Evolutionary conservation across 2,888 invertebrate genomes (phyloP).

Genomic region (Amorpha juglandis): DNA sequence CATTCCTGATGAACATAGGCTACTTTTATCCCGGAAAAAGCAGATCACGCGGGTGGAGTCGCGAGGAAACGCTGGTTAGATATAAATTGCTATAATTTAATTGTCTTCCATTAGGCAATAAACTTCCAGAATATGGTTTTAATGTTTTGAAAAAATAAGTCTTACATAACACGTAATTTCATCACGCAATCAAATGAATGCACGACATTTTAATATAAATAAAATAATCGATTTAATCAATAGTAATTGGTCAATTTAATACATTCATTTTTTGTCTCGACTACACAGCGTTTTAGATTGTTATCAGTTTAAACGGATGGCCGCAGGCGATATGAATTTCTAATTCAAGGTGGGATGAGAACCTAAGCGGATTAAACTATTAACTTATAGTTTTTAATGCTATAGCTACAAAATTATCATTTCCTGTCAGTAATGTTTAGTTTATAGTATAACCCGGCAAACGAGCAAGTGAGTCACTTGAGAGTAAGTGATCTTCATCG

Average conservation of each 20-base stretch:
- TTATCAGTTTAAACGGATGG: conserved; percentile 6
- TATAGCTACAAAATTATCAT: background rate
- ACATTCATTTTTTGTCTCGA: background rate
- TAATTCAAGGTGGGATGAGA: background rate
- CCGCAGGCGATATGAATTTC: conserved; percentile 4
- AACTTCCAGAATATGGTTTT: background rate
- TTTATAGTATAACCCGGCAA: too few species aligned
- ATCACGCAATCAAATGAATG: background rate
- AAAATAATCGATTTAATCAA: conserved; percentile 9
- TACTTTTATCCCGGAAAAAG: too few species aligned
- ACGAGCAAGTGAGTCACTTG: too few species aligned
- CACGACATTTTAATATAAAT: background rate
- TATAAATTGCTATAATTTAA: too few species aligned
- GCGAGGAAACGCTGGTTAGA: too few species aligned
- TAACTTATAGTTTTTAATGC: background rate
- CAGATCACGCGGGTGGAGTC: too few species aligned
- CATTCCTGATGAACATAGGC: too few species aligned
- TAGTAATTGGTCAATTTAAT: conserved; percentile 7
- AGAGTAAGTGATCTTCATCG: too few species aligned
- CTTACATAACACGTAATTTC: background rate
- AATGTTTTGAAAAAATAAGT: background rate
- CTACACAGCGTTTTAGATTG: background rate
- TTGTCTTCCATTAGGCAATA: too few species aligned
- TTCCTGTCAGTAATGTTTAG: too few species aligned
- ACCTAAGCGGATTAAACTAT: background rate